A percentile compares a stretch with the other conserved stretches of the same genome.
These are phyloP conservation scores for Caenorhabditis brenneri DNA, from an alignment of 1,140 invertebrate genomes.

Conservation along the genomic window DNA sequence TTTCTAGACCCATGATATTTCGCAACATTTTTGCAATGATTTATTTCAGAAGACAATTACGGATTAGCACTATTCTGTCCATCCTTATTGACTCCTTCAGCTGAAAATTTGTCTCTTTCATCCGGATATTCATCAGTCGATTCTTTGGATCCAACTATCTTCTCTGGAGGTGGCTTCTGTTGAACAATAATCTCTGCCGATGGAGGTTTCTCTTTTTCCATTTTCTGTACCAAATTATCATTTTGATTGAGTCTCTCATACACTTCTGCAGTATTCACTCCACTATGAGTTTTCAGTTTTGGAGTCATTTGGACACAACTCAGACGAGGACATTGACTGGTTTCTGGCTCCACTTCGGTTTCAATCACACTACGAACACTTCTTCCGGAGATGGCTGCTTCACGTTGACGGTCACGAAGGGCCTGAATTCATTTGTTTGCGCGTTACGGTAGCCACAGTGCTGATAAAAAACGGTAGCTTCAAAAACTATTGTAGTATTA, in stretches of 20 bases:
- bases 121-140: not conserved
- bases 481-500: not conserved
- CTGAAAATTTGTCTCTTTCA: not conserved
- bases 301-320: conserved; percentile 30
- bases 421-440: too few relatives aligned
- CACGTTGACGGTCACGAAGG: conserved; percentile 12
- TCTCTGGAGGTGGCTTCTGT: not conserved
- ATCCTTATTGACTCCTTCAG: not conserved
- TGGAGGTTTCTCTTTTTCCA: conserved; percentile 14
- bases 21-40: not conserved
- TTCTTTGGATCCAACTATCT: not conserved
- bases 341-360: conserved; percentile 32
- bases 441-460: too few relatives aligned
- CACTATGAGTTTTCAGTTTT: conserved; percentile 4
- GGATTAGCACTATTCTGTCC: too few relatives aligned
- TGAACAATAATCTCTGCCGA: not conserved
- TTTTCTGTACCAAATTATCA: not conserved
- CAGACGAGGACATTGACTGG: not conserved
- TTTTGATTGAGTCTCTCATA: conserved; percentile 30
- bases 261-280: conserved; percentile 22
- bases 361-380: conserved; percentile 41
- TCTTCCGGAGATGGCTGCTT: conserved; percentile 25
- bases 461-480: too few relatives aligned
- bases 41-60: too few relatives aligned
- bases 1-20: not conserved